Evolutionary conservation across 1,140 invertebrate species (phyloP).

Genomic region (Platorchestia sp.): DNA sequence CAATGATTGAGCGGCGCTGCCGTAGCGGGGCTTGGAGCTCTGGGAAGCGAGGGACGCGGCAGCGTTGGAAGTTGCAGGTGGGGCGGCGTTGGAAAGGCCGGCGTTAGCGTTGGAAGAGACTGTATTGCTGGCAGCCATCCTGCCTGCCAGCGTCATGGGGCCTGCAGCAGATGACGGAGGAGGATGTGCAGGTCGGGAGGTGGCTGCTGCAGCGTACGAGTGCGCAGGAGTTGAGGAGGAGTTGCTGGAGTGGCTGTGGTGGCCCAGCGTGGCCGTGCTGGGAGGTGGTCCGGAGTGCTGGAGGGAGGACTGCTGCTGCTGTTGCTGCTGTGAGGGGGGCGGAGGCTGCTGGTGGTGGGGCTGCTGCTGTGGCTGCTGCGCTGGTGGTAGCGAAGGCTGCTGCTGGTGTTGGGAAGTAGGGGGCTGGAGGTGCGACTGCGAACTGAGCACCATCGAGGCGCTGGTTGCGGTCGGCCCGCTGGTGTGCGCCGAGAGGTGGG

Average conservation of each 20-base stretch:
- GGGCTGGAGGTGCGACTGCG: background rate
- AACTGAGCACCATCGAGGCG: conserved; percentile 4
- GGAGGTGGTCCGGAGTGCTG: background rate
- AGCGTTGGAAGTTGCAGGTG: background rate
- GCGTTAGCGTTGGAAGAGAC: background rate
- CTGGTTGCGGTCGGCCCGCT: background rate
- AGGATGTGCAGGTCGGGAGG: background rate
- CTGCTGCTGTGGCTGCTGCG: conserved; percentile 44
- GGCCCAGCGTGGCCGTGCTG: background rate
- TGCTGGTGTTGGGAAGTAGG: conserved; percentile 46
- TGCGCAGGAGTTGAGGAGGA: conserved; percentile 3
- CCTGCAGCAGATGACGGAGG: background rate
- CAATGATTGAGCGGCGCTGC: conserved; percentile 28
- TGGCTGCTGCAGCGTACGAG: conserved; percentile 32
- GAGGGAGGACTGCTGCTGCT: background rate
- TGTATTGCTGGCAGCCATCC: conserved; percentile 16
- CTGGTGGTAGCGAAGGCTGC: conserved; percentile 59
- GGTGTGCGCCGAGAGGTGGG: background rate
- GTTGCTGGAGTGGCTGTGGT: conserved; percentile 37
- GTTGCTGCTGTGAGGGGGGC: conserved; percentile 59
- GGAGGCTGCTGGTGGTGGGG: conserved; percentile 55
- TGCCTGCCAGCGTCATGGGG: conserved; percentile 29
- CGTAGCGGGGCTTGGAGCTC: conserved; percentile 21
- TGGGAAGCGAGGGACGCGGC: background rate
- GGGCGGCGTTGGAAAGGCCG: background rate